Percentiles rank a stretch among this genome's conserved stretches.
Conservation (phyloP, 2,113 vertebrate species). For the human (Homo sapiens) region DNA sequence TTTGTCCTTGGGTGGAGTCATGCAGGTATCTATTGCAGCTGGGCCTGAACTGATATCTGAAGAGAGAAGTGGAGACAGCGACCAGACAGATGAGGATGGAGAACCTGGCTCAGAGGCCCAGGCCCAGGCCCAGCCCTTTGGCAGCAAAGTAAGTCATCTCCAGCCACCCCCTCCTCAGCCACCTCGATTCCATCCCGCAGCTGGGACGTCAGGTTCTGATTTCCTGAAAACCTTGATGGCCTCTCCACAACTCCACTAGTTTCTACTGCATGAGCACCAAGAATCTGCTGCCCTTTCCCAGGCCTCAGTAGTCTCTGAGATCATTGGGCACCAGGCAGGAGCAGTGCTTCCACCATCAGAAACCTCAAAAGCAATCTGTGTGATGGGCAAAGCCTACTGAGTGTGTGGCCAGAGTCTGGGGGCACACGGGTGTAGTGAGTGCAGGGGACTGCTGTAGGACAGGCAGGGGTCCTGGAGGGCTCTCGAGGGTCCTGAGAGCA, state of each 20-base stretch:
- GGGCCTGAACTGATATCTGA: conserved; percentile 63
- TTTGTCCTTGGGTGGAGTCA: neutral
- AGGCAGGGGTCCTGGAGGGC: neutral
- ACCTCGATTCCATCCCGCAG: neutral
- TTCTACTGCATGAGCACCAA: accelerated
- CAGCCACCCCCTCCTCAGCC: accelerated
- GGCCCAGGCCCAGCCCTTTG: conserved; percentile 70
- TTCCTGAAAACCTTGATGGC: accelerated
- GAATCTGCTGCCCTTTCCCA: accelerated
- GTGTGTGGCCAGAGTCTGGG: accelerated
- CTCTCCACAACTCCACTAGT: accelerated
- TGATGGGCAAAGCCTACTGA: neutral
- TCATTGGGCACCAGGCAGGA: accelerated
- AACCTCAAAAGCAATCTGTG: accelerated
- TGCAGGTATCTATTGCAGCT: conserved; percentile 61
- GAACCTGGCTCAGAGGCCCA: conserved; percentile 61
- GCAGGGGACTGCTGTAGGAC: neutral
- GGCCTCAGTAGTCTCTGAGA: accelerated
- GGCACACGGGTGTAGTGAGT: accelerated
- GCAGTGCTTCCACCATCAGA: accelerated
- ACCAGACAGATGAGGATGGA: conserved; percentile 74
- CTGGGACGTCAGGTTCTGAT: no score
- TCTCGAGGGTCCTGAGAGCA: accelerated
- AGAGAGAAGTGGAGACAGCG: neutral
- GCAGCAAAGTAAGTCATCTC: conserved; percentile 82